phyloP scores from a whole-genome alignment of 2,797 vertebrate genomes.

The Chaetophractus vellerosus region DNA sequence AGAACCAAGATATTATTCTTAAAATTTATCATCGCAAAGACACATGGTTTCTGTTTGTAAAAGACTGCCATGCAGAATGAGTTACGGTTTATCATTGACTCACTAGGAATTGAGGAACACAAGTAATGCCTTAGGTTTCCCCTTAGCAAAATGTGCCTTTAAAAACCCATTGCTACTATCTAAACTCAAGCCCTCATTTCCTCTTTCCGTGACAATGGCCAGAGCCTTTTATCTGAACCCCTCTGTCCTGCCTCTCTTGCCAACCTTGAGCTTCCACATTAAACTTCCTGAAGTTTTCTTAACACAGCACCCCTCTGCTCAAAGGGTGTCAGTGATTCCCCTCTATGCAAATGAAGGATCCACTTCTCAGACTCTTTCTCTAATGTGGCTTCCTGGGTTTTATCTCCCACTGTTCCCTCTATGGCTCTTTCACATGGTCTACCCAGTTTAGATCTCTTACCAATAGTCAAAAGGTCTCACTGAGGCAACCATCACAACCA shows the following conservation, averaged over 20 bases:
- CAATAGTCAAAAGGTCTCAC: neutral
- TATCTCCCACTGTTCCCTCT: neutral
- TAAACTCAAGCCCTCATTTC: neutral
- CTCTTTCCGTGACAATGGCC: neutral
- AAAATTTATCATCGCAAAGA: conserved; percentile 15
- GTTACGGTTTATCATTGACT: neutral
- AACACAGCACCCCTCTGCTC: neutral
- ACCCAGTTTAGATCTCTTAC: neutral
- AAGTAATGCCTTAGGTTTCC: neutral
- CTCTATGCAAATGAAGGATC: neutral
- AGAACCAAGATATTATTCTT: neutral
- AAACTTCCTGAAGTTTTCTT: neutral
- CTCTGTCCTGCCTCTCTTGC: neutral
- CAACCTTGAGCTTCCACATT: neutral
- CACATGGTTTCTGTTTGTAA: neutral
- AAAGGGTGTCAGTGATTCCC: neutral
- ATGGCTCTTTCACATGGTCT: neutral
- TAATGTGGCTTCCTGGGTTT: neutral
- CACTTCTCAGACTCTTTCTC: neutral
- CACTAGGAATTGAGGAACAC: neutral
- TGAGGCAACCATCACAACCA: no score
- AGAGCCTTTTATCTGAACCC: neutral
- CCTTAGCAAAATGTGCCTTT: neutral
- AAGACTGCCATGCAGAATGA: neutral
- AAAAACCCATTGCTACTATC: neutral